Evolutionary conservation across 1,140 invertebrate genomes (phyloP).

Genomic region (Metaphire vulgaris): DNA sequence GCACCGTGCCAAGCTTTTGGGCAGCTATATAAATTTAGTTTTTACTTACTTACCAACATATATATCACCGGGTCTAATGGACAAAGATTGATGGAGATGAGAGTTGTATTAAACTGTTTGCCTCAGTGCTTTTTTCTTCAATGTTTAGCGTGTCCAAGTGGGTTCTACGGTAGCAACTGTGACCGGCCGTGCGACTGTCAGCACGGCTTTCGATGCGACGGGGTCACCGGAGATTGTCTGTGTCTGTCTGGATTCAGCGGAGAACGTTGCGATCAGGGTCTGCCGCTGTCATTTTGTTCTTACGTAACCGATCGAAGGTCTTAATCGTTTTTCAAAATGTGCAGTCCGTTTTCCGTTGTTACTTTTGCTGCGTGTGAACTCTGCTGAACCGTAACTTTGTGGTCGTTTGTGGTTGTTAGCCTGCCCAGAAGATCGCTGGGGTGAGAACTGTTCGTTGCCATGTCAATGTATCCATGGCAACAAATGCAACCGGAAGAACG

Average conservation of each 20-base stretch:
- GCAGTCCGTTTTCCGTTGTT: no score
- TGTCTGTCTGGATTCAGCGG: conserved; percentile 55
- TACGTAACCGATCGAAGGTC: no score
- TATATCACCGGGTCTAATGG: no score
- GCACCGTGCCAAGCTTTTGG: no score
- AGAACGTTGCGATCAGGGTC: conserved; percentile 37
- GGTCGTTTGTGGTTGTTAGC: conserved; percentile 22
- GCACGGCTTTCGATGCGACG: conserved; percentile 54
- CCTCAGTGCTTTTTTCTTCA: conserved; percentile 19
- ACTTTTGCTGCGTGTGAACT: no score
- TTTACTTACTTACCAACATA: no score
- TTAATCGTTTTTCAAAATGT: no score
- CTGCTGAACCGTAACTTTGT: not conserved
- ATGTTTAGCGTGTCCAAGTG: conserved; percentile 33
- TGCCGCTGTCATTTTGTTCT: not conserved
- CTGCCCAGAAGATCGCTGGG: conserved; percentile 69
- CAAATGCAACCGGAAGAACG: conserved; percentile 54
- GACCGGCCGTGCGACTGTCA: conserved; percentile 75
- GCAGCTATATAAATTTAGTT: no score
- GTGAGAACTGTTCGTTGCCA: conserved; percentile 68
- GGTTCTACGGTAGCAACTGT: conserved; percentile 62
- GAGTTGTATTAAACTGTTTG: no score
- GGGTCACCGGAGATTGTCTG: conserved; percentile 65
- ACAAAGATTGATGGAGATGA: no score
- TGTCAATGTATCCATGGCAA: conserved; percentile 53